A percentile compares a stretch with the other conserved stretches of the same genome.
Conservation (phyloP, 2,888 invertebrate genomes). For the Dicyrtoma fusca region DNA sequence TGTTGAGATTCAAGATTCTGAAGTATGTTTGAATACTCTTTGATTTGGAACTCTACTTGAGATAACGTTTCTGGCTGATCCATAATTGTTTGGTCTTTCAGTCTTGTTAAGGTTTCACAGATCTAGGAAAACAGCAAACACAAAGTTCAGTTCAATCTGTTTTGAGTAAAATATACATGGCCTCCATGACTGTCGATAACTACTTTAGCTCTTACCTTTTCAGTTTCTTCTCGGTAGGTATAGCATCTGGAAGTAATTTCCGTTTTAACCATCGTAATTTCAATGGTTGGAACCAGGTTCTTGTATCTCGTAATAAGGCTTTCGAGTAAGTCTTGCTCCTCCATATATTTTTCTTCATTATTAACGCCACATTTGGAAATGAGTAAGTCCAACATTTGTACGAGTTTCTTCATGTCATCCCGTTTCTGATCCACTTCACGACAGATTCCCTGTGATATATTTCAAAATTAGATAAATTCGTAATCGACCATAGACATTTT, state of each 20-base stretch:
- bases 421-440: constrained; percentile 86
- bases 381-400: constrained; percentile 84
- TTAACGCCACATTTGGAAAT: constrained; percentile 73
- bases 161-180: too few relatives aligned
- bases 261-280: constrained; percentile 89
- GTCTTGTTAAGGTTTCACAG: constrained; percentile 30
- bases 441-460: constrained; percentile 80
- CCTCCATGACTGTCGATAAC: too few relatives aligned
- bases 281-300: constrained; percentile 86
- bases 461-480: too few relatives aligned
- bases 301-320: constrained; percentile 84
- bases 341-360: constrained; percentile 72
- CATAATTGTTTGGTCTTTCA: constrained; percentile 17
- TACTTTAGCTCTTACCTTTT: too few relatives aligned
- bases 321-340: constrained; percentile 81
- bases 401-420: constrained; percentile 94
- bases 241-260: constrained; percentile 91
- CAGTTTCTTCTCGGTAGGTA: constrained; percentile 85
- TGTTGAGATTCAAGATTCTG: constrained; percentile 73
- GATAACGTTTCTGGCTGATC: constrained; percentile 70
- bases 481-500: too few relatives aligned
- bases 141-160: neutral
- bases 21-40: constrained; percentile 80
- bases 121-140: constrained; percentile 20
- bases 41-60: constrained; percentile 74